phyloP scores from a whole-genome alignment of 2,888 invertebrate genomes.

The Cosmorhoe ocellata region DNA sequence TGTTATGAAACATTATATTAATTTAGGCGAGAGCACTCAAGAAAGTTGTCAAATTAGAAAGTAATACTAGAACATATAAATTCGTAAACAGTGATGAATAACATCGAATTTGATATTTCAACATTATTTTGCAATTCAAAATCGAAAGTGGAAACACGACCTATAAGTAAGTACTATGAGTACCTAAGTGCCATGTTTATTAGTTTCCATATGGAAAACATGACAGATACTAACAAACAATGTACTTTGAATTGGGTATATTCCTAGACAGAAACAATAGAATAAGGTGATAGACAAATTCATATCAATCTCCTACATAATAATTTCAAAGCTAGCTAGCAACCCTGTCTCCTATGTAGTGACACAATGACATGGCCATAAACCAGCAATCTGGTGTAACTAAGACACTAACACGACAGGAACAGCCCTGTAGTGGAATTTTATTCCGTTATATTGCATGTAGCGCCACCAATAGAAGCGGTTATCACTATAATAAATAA shows the following conservation, averaged over 20 bases:
- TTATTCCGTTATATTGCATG: slow-evolving; percentile 63
- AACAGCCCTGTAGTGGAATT: slow-evolving; percentile 60
- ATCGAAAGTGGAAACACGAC: no score
- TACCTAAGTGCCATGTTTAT: no score
- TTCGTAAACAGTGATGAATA: no score
- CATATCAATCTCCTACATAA: slow-evolving; percentile 23
- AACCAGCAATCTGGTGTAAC: slow-evolving; percentile 58
- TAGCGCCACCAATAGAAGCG: slow-evolving; percentile 48
- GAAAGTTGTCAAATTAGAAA: no score
- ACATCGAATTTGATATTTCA: no score
- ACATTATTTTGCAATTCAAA: no score
- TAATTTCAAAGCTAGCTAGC: slow-evolving; percentile 23
- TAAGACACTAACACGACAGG: slow-evolving; percentile 64
- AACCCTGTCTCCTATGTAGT: slow-evolving; percentile 31
- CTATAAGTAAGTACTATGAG: no score
- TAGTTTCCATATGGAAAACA: neutral
- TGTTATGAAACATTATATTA: no score
- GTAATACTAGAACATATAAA: no score
- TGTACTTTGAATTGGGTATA: neutral
- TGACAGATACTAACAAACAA: neutral
- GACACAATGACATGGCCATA: slow-evolving; percentile 54
- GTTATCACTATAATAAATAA: slow-evolving; percentile 52
- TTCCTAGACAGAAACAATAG: neutral
- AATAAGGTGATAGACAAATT: slow-evolving; percentile 5
- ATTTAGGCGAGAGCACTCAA: no score